phyloP scores from a whole-genome alignment of 1,140 invertebrate species.

The Odontomachus brunneus region DNA sequence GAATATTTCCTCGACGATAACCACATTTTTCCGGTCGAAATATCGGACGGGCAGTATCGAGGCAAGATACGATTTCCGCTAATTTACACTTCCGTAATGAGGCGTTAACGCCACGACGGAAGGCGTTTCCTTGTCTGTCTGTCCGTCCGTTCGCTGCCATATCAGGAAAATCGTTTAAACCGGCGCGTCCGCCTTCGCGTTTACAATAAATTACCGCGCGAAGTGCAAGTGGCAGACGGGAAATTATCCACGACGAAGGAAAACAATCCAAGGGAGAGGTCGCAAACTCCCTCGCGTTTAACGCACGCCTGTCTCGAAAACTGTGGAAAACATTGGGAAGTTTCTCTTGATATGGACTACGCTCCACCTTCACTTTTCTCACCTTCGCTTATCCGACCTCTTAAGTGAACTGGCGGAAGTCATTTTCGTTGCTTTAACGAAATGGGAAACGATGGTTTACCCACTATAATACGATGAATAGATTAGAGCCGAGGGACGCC shows the following conservation, averaged over 20 bases:
- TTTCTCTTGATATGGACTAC: conserved; percentile 41
- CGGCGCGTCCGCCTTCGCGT: conserved; percentile 63
- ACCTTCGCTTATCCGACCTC: conserved; percentile 34
- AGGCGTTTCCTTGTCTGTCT: conserved; percentile 18
- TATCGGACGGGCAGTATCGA: neutral
- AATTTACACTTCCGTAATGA: conserved; percentile 45
- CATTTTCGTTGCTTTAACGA: conserved; percentile 5
- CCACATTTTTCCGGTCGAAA: conserved; percentile 25
- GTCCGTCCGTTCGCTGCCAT: conserved; percentile 17
- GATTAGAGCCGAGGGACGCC: neutral
- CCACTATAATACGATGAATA: neutral
- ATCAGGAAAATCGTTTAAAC: conserved; percentile 55
- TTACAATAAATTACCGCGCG: conserved; percentile 61
- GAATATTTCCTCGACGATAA: conserved; percentile 24
- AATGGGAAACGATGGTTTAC: conserved; percentile 1
- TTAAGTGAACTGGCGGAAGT: conserved; percentile 21
- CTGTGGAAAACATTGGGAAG: conserved; percentile 50
- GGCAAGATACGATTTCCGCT: conserved; percentile 39
- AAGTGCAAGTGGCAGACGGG: conserved; percentile 61
- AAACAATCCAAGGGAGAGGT: conserved; percentile 64
- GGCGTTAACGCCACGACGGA: conserved; percentile 27
- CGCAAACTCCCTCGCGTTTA: conserved; percentile 43
- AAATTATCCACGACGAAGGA: conserved; percentile 55
- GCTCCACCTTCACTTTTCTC: conserved; percentile 54
- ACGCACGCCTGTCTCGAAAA: conserved; percentile 60